phyloP scores from a whole-genome alignment of 2,113 vertebrate species.

The Eulemur macaco region DNA sequence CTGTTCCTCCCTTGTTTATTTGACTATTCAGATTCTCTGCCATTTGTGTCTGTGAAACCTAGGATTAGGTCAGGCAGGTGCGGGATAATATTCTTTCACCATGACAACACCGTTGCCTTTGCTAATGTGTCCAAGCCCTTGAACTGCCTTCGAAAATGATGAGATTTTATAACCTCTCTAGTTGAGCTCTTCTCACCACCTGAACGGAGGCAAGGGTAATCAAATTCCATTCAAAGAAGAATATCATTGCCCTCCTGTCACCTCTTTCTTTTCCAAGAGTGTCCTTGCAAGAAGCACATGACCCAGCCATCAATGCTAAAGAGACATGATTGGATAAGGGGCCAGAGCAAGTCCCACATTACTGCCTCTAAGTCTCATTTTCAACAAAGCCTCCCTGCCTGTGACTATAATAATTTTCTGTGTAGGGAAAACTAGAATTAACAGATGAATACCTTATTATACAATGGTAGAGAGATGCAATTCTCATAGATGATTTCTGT shows the following conservation, averaged over 20 bases:
- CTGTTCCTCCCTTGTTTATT: not conserved
- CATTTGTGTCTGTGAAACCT: constrained; percentile 33
- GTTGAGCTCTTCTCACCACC: not conserved
- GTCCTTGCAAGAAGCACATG: not conserved
- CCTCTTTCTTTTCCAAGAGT: constrained; percentile 46
- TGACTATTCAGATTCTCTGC: constrained; percentile 43
- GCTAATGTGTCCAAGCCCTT: not conserved
- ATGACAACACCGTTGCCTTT: constrained; percentile 48
- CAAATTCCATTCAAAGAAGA: constrained; percentile 60
- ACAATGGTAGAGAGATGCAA: not conserved
- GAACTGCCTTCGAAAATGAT: not conserved
- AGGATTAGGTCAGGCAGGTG: constrained; percentile 43
- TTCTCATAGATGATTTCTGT: constrained; percentile 18
- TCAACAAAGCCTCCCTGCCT: not conserved
- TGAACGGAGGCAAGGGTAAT: constrained; percentile 31
- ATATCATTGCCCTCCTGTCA: not conserved
- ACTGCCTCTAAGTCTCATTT: constrained; percentile 19
- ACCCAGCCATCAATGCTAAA: constrained; percentile 21
- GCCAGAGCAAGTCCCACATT: not conserved
- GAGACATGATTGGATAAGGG: not conserved
- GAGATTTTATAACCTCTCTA: constrained; percentile 28
- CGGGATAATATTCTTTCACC: constrained; percentile 39
- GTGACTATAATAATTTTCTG: not conserved
- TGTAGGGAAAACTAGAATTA: not conserved
- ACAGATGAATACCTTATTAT: not conserved